These are phyloP conservation scores for Diaperis boleti DNA, from an alignment of 2,888 invertebrate genomes.

Conservation along the genomic window DNA sequence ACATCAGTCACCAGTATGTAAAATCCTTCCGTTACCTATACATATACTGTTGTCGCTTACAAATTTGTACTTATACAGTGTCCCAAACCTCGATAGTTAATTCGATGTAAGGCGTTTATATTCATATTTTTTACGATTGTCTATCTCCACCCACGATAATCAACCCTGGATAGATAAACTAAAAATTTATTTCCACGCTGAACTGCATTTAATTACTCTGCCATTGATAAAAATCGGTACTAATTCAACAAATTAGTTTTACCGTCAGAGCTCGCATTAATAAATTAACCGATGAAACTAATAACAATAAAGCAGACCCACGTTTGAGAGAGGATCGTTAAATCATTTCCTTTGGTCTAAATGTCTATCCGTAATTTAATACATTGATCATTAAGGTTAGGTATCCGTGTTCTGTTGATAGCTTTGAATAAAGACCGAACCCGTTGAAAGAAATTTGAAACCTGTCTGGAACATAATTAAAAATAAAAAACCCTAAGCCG, in stretches of 20 bases:
- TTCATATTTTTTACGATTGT: too few relatives aligned
- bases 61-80: too few relatives aligned
- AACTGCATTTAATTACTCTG: constrained; percentile 1
- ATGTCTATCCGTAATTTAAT: constrained; percentile 56
- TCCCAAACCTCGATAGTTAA: too few relatives aligned
- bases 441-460: constrained; percentile 56
- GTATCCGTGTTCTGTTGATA: constrained; percentile 47
- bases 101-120: too few relatives aligned
- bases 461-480: constrained; percentile 56
- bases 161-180: too few relatives aligned
- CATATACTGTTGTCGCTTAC: too few relatives aligned
- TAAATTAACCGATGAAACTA: constrained; percentile 22
- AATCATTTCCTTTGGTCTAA: constrained; percentile 53
- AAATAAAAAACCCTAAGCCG: constrained; percentile 39
- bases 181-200: too few relatives aligned
- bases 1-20: too few relatives aligned
- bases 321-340: constrained; percentile 52
- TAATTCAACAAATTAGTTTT: constrained; percentile 30
- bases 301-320: constrained; percentile 32
- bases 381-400: constrained; percentile 52
- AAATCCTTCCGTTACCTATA: too few relatives aligned
- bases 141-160: too few relatives aligned
- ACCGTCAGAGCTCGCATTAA: constrained; percentile 20
- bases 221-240: constrained; percentile 25
- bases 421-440: constrained; percentile 45